Base-by-base conservation (phyloP, 2,888 invertebrate genomes). In the Acholoe squamosa region DNA sequence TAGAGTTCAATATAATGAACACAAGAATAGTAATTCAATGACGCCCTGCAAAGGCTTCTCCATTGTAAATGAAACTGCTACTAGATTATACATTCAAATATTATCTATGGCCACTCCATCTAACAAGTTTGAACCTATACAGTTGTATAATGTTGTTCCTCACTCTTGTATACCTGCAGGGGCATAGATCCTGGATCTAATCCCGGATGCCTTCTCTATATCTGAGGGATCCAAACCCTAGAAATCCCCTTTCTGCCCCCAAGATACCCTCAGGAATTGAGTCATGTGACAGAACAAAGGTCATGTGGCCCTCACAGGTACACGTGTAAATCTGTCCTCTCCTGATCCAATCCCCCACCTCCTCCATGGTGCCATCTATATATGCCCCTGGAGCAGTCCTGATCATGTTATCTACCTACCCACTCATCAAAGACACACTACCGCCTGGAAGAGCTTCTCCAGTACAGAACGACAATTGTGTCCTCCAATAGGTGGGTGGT, bases 221-320 rank as follows among this genome's bases (percentile, higher is more conserved):
- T 19, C 19, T 19, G 61, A 61, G 61, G 14, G 61, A 43, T 10
- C 43, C 43, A 43, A 43, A 43, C 43, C 43, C 10, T 7, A 19
- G 61, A 19, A 19, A n/a, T 7, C 22, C n/a, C 61, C 19, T n/a
- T 3, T 19, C 61, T 14, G 19, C 61, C 61, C 19, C 61, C 61
- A 61, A n/a, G 61, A 3, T n/a, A 61, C 61, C 19, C 3, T 3
- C 5, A 19, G 19, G 14, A 61, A 61, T 19, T 19, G 61, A 19
- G 61, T 61, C 61, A 61, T n/a, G n/a, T 61, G 61, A 61, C 61
- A 61, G 61, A n/a, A 61, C n/a, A 61, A 19, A 61, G 61, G n/a
- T 61, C 61, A 61, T 19, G 61, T 61, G 61, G 19, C 61, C n/a
- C 76, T 16, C 76, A n/a, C 25, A 76, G 31, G 76, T 31, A 61